Evolutionary conservation across 2,888 invertebrate species (phyloP).

Genomic region (Muschampia plurimacula): DNA sequence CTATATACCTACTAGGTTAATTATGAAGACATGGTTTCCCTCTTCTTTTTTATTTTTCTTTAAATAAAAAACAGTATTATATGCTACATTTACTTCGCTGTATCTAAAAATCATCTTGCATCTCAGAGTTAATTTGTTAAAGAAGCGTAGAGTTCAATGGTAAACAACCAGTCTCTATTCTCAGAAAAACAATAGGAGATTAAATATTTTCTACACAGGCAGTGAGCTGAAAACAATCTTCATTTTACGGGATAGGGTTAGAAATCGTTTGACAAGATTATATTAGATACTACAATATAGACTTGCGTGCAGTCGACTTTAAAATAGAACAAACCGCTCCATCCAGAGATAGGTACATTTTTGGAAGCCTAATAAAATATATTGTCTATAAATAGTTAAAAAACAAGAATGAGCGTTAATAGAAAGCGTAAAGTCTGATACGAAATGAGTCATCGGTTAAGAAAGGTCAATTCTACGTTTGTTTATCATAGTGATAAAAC

Average conservation of each 20-base stretch:
- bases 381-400: constrained; percentile 68
- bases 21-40: not conserved
- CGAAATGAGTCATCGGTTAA: constrained; percentile 50
- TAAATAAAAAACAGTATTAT: not conserved
- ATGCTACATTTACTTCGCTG: constrained; percentile 11
- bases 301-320: constrained; percentile 61
- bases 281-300: constrained; percentile 68
- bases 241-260: constrained; percentile 54
- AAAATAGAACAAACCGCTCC: constrained; percentile 76
- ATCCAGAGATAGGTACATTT: constrained; percentile 81
- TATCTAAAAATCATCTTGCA: constrained; percentile 3
- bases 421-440: constrained; percentile 56
- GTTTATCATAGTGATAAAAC: constrained; percentile 38
- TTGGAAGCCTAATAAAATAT: constrained; percentile 82
- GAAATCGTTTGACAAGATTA: constrained; percentile 59
- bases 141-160: constrained; percentile 41
- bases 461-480: constrained; percentile 57
- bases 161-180: constrained; percentile 38
- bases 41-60: not conserved
- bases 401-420: constrained; percentile 71
- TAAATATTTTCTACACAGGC: constrained; percentile 40
- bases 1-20: no score
- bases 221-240: constrained; percentile 55
- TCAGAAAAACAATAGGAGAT: constrained; percentile 47
- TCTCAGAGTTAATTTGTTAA: constrained; percentile 18